Base-by-base conservation (phyloP, 1,140 invertebrate species). In the Protaetia brevitarsis region DNA sequence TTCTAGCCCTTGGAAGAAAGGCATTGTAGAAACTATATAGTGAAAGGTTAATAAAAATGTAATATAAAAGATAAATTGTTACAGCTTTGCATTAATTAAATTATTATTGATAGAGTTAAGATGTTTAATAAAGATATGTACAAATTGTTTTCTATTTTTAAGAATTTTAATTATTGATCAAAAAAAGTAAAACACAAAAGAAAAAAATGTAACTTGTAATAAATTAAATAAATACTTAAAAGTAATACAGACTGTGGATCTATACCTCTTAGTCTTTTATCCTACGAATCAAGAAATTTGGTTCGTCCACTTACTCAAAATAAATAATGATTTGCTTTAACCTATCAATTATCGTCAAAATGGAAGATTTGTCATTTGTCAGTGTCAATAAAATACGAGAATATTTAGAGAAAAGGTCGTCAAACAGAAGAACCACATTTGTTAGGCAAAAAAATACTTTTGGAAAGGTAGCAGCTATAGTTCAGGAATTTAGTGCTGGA, bases 1-100 rank as follows among this genome's bases (percentile, higher is more conserved):
- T 45, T 80, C 81, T 16, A 75, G 71, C 5, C 36, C 26, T 31
- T 81, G 82, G 69, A 82, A 83, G 57, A 87, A 86, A 71, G 85
- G 87, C 26, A 79, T 82, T 67, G 83, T 90, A 34, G 88, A 90
- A 76, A 90, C 88, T 67, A 87, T 89, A 74, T 90, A 83, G 81
- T 81, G 60, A 62, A 45, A 8, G 13, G 3, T 28, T 28, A 11
- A 23, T 13, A 27, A 19, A 45, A 45, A 45, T 45, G 41, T 45
- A 45, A 19, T 45, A 45, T 58, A 58, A 58, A 58, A 11, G 16
- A n/a, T n/a, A 58, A 58, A 28, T 58, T 58, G 56, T 27, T 45
- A 45, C 41, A 45, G 41, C 41, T 45, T 45, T 45, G n/a, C 41
- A 45, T 45, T 45, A 19, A 45, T 45, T 45, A 45, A 45, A 45